These are phyloP conservation scores for Aurelia sp. DNA, from an alignment of 30 jellyfish, hydroid and myxozoan genomes.

Conservation along the genomic window DNA sequence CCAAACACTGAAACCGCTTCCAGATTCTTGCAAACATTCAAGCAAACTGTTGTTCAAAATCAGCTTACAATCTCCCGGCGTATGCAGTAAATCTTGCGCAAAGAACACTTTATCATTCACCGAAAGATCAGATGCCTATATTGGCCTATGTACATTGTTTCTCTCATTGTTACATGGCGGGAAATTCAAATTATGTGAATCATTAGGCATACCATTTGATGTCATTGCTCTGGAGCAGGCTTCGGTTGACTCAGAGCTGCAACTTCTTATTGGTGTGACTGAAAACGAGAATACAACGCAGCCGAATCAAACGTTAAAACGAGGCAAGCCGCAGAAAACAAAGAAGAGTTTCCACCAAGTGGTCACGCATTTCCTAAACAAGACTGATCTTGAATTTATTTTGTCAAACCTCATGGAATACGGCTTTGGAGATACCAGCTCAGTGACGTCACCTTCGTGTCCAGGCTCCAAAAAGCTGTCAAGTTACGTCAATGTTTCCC, in stretches of 20 bases:
- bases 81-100: slow-evolving; percentile 59
- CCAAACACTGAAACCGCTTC: slow-evolving; percentile 43
- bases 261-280: slow-evolving; percentile 50
- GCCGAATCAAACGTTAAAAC: not conserved
- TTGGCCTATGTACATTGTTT: slow-evolving; percentile 70
- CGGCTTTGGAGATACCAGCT: not conserved
- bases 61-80: slow-evolving; percentile 61
- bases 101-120: slow-evolving; percentile 54
- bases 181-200: slow-evolving; percentile 31
- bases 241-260: slow-evolving; percentile 68
- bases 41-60: slow-evolving; percentile 37
- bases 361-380: slow-evolving; percentile 56
- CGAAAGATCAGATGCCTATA: slow-evolving; percentile 76
- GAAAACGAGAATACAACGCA: slow-evolving; percentile 55
- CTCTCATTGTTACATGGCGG: slow-evolving; percentile 52
- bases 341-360: slow-evolving; percentile 49
- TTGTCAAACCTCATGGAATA: slow-evolving; percentile 34
- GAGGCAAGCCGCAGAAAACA: slow-evolving; percentile 68
- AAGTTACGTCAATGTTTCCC: slow-evolving; percentile 53
- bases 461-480: slow-evolving; percentile 73
- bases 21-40: slow-evolving; percentile 22
- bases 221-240: slow-evolving; percentile 77
- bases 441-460: slow-evolving; percentile 10
- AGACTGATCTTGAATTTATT: slow-evolving; percentile 42
- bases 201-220: slow-evolving; percentile 60